phyloP scores from a whole-genome alignment of 2,888 invertebrate genomes.

The Stenichneumon culpator region DNA sequence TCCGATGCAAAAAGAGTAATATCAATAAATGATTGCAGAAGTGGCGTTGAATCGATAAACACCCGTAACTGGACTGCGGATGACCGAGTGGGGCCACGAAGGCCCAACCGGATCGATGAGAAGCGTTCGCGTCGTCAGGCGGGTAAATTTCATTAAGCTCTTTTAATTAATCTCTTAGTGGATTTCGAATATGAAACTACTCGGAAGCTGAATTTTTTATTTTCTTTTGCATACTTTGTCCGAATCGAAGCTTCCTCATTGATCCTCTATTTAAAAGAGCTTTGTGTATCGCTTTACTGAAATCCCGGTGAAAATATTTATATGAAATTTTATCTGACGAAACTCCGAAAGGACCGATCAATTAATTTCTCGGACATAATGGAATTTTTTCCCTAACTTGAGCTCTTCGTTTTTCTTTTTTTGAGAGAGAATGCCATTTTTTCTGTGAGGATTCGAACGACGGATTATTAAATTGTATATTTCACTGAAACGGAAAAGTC shows the following conservation, averaged over 20 bases:
- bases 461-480: neutral
- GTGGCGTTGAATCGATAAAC: neutral
- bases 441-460: neutral
- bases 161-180: constrained; percentile 71
- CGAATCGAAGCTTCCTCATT: constrained; percentile 40
- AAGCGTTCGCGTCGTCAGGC: constrained; percentile 32
- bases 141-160: constrained; percentile 69
- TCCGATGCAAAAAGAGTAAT: constrained; percentile 9
- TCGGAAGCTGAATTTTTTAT: constrained; percentile 41
- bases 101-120: constrained; percentile 10
- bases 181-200: constrained; percentile 68
- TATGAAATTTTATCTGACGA: neutral
- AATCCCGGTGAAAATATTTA: neutral
- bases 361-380: too few relatives aligned
- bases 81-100: neutral
- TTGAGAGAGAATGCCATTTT: neutral
- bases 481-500: neutral
- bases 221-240: constrained; percentile 48
- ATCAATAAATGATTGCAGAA: constrained; percentile 51
- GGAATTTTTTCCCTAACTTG: too few relatives aligned
- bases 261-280: neutral
- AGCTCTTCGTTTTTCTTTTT: neutral
- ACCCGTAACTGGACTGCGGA: neutral
- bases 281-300: neutral
- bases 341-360: neutral